Percentiles rank a stretch among this genome's conserved stretches.
phyloP scores from a whole-genome alignment of 2,113 vertebrate species.

The Laticauda colubrina region DNA sequence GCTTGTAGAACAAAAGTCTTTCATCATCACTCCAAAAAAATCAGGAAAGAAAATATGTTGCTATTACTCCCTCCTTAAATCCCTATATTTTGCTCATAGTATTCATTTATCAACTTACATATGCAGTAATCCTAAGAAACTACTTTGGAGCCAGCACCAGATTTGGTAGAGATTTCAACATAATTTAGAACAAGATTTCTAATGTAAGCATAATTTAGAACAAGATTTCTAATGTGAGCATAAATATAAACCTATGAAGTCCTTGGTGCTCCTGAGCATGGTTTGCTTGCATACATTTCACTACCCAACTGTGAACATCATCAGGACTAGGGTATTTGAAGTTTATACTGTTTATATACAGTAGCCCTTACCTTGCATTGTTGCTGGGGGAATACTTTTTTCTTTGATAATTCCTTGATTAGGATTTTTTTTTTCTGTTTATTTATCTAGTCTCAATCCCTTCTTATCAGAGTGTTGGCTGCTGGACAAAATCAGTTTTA shows the following conservation, averaged over 20 bases:
- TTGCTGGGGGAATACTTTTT: neutral
- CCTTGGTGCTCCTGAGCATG: neutral
- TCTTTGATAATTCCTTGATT: neutral
- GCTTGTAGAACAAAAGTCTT: neutral
- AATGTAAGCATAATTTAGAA: constrained; percentile 6
- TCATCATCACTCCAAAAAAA: neutral
- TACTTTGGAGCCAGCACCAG: neutral
- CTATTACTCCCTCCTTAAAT: neutral
- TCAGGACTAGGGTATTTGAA: neutral
- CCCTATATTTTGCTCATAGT: neutral
- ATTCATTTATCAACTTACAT: neutral
- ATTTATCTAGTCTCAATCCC: neutral
- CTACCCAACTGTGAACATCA: neutral
- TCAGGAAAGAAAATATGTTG: neutral
- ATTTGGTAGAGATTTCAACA: neutral
- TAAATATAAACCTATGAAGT: neutral
- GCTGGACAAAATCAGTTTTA: neutral
- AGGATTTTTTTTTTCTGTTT: neutral
- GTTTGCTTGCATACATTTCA: neutral
- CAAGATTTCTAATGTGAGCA: constrained; percentile 12
- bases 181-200: neutral
- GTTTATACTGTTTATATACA: neutral
- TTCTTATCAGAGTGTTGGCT: neutral
- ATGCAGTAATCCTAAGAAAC: neutral
- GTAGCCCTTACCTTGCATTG: neutral